Evolutionary conservation across 2,888 invertebrate genomes (phyloP).

Genomic region (Ametastegia equiseti): DNA sequence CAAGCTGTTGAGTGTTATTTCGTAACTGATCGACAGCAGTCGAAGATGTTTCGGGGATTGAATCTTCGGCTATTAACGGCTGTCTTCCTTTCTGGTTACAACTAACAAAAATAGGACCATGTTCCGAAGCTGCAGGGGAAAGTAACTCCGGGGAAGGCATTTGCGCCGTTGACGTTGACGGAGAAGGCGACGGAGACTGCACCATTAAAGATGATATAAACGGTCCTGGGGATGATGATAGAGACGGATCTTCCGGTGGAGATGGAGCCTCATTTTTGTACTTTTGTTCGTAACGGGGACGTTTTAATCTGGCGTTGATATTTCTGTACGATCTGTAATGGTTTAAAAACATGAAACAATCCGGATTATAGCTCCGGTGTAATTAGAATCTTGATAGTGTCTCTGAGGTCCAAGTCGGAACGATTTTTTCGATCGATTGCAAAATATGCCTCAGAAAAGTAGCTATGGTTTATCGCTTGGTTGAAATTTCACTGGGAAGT

Average conservation of each 20-base stretch:
- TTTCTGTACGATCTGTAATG: slow-evolving; percentile 13
- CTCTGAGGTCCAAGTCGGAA: too few species aligned
- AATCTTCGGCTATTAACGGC: not conserved
- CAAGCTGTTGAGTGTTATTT: not conserved
- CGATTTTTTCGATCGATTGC: too few species aligned
- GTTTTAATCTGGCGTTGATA: not conserved
- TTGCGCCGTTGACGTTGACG: not conserved
- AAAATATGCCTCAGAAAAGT: too few species aligned
- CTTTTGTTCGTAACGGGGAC: not conserved
- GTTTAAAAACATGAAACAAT: not conserved
- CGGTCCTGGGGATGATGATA: not conserved
- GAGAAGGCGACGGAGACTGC: not conserved
- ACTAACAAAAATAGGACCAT: not conserved
- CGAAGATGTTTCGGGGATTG: not conserved
- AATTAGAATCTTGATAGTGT: too few species aligned
- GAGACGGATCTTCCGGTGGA: not conserved
- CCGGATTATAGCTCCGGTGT: too few species aligned
- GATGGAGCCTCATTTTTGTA: not conserved
- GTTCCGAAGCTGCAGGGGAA: not conserved
- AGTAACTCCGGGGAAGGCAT: not conserved
- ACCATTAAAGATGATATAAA: not conserved
- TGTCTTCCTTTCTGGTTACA: not conserved
- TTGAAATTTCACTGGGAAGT: too few species aligned
- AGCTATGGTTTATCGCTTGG: too few species aligned
- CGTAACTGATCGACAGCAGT: not conserved